Evolutionary conservation across 2,113 vertebrate species (phyloP).

Genomic region (Zeus faber): DNA sequence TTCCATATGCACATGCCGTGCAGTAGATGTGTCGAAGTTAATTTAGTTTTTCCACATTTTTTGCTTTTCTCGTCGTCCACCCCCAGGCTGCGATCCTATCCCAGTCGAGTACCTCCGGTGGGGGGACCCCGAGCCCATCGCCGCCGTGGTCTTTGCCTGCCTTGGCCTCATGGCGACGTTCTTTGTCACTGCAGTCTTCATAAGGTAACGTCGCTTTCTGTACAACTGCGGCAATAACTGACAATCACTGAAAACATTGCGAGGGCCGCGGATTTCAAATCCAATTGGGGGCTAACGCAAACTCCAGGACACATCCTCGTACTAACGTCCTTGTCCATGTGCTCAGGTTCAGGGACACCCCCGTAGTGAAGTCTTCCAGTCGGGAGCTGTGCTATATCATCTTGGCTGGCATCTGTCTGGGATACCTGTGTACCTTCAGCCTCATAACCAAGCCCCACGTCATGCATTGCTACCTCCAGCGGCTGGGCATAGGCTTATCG

Average conservation of each 20-base stretch:
- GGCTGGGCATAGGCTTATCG: conserved; percentile 92
- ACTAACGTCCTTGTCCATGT: neutral
- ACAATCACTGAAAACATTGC: too few species aligned
- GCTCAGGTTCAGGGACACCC: conserved; percentile 83
- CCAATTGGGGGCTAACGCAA: neutral
- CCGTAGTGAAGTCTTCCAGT: conserved; percentile 97
- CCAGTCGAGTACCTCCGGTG: conserved; percentile 93
- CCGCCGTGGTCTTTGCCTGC: conserved; percentile 94
- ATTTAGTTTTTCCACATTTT: conserved; percentile 1
- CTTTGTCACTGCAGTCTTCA: conserved; percentile 91
- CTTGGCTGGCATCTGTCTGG: conserved; percentile 92
- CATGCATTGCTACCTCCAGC: conserved; percentile 93
- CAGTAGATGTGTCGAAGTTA: neutral
- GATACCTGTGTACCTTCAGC: conserved; percentile 97
- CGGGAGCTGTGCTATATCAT: conserved; percentile 98
- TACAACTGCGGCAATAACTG: too few species aligned
- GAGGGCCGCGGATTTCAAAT: too few species aligned
- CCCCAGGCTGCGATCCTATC: conserved; percentile 89
- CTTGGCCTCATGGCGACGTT: conserved; percentile 90
- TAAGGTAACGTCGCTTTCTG: conserved; percentile 74
- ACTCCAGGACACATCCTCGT: neutral
- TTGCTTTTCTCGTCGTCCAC: conserved; percentile 34
- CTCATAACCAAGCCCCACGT: conserved; percentile 92
- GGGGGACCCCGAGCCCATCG: conserved; percentile 96
- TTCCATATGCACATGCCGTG: neutral